Conservation (phyloP, 2,888 invertebrate species). For the Melinopterus prodromus region DNA sequence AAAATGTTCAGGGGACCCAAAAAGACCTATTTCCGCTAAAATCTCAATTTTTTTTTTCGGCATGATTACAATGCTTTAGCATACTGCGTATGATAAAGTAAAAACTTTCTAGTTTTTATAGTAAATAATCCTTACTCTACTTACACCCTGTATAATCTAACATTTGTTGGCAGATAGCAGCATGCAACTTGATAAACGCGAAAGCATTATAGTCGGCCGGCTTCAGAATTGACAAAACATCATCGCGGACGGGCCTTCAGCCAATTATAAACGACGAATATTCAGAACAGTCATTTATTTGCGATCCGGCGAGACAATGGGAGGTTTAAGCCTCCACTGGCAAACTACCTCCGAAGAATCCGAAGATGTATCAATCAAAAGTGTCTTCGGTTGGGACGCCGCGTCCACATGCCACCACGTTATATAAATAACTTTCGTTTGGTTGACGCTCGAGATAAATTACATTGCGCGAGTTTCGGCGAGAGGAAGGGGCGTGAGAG, state of each 20-base stretch:
- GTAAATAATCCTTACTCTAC: no score
- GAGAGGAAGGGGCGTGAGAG: not conserved
- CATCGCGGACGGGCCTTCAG: not conserved
- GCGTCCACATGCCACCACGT: constrained; percentile 4
- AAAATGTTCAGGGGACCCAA: no score
- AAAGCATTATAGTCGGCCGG: not conserved
- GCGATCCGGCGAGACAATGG: not conserved
- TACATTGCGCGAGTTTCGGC: not conserved
- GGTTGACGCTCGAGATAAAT: not conserved
- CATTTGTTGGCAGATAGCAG: not conserved
- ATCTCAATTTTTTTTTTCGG: no score
- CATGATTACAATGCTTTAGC: no score
- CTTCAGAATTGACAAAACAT: not conserved
- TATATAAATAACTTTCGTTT: constrained; percentile 4
- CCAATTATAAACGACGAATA: not conserved
- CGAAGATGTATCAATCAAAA: not conserved
- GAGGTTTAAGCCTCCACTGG: not conserved
- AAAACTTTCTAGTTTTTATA: no score
- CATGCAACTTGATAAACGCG: not conserved
- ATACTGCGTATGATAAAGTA: no score
- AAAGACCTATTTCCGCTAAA: no score
- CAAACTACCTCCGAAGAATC: not conserved
- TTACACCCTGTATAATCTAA: not conserved
- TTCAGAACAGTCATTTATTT: not conserved
- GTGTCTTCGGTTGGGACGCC: not conserved